Conservation (phyloP, 2,113 vertebrate genomes). For the Sigmodon hispidus region DNA sequence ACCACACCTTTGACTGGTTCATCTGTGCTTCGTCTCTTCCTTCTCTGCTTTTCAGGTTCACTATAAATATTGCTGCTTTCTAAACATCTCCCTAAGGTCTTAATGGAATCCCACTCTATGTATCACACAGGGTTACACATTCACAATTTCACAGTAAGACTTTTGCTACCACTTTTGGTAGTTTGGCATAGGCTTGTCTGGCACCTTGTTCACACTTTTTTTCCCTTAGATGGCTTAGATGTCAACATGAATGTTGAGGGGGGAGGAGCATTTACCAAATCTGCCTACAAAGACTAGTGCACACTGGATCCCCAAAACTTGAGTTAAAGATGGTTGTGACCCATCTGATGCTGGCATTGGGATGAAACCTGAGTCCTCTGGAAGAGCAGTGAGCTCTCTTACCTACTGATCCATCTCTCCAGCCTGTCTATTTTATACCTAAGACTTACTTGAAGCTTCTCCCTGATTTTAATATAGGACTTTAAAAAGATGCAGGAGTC, state of each 20-base stretch:
- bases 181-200: not conserved
- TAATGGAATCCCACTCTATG: not conserved
- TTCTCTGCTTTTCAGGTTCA: not conserved
- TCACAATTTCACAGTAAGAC: not conserved
- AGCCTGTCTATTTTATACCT: not conserved
- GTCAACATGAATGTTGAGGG: not conserved
- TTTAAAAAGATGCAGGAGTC: conserved; percentile 19
- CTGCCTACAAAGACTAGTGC: not conserved
- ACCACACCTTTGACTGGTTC: not conserved
- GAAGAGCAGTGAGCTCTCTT: not conserved
- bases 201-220: not conserved
- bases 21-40: not conserved
- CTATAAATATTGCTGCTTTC: not conserved
- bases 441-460: not conserved
- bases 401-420: not conserved
- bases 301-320: not conserved
- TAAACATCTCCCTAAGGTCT: not conserved
- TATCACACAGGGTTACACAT: not conserved
- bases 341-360: not conserved
- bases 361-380: not conserved
- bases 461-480: not conserved
- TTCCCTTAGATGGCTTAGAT: not conserved
- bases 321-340: not conserved
- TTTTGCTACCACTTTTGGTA: not conserved
- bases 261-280: not conserved